Evolutionary conservation across 2,888 invertebrate genomes (phyloP), one percentile per base, ranked within the genome.

Genomic region (Dryocosmus kuriphilus): DNA sequence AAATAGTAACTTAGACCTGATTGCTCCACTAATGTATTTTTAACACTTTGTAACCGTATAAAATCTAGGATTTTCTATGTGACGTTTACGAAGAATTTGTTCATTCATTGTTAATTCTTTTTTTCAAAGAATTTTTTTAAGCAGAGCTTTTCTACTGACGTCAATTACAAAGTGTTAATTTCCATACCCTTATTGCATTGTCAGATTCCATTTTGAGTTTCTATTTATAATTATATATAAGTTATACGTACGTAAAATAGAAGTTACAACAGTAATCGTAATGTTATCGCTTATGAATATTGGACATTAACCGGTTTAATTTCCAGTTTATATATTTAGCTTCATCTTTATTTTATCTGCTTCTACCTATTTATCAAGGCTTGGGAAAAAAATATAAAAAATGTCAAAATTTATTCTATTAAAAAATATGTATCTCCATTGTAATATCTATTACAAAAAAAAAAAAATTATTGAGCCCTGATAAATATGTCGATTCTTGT

Each of bases 111-210:
- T 9, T 22, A 22, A 22, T 22, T 63, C 8, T 65, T 32, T 9
- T 38, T n/a, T 35, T 65, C 4, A 22, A 38, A 24, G 4, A 38
- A 38, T 19, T 63, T 38, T 62, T 22, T 38, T 6, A 60, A 60
- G 14, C 24, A 16, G 60, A 60, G 55, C 22, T 62, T 62, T 62
- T 62, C 19, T 19, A n/a, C 22, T 63, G 9, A 24, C 16, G 65
- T 65, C 41, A 51, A 71, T 71, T 51, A 71, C 51, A 71, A 67
- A 67, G 30, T 71, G 51, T 71, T 71, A 71, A 71, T 30, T 71
- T 30, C 30, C 71, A 30, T 8, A 60, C 16, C 9, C 24, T 5
- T 14, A 27, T 46, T 38, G 41, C 16, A 27, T 46, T 32, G 4
- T 71, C 46, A 30, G 5, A 30, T 71, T 71, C 27, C 19, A 46